Percentiles rank a stretch among this genome's conserved stretches.
Evolutionary conservation across 2,797 vertebrate genomes (phyloP).

Genomic region (Rhinogobio ventralis): DNA sequence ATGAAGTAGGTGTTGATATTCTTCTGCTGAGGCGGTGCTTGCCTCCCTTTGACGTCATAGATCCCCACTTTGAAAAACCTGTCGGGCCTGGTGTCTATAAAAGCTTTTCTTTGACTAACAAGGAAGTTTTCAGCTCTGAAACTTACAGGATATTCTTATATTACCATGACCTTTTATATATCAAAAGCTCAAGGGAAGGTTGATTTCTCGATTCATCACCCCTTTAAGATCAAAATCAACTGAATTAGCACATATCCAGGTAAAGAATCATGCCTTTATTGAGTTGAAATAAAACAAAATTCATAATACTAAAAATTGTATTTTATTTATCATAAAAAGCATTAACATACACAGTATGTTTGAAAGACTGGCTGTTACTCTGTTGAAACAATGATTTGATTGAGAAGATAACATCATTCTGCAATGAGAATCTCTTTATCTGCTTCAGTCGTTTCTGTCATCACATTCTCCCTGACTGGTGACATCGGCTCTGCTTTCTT

Average conservation of each 20-base stretch:
- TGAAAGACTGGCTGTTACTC: slow-evolving; percentile 41
- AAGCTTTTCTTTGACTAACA: too few relatives aligned
- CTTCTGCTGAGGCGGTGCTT: too few relatives aligned
- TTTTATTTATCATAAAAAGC: slow-evolving; percentile 15
- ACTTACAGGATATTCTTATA: too few relatives aligned
- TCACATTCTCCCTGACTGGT: slow-evolving; percentile 83
- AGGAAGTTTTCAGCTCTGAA: too few relatives aligned
- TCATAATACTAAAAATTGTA: background rate
- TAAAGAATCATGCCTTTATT: slow-evolving; percentile 28
- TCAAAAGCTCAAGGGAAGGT: too few relatives aligned
- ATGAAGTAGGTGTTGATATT: too few relatives aligned
- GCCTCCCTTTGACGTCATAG: too few relatives aligned
- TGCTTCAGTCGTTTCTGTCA: slow-evolving; percentile 47
- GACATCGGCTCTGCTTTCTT: slow-evolving; percentile 82
- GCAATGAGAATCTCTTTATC: slow-evolving; percentile 7
- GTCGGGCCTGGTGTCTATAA: too few relatives aligned
- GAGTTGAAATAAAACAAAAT: slow-evolving; percentile 22
- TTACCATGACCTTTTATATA: too few relatives aligned
- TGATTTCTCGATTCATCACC: too few relatives aligned
- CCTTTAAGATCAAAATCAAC: background rate
- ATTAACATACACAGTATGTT: slow-evolving; percentile 72
- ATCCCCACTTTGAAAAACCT: too few relatives aligned
- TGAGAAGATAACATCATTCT: slow-evolving; percentile 11
- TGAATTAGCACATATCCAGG: background rate
- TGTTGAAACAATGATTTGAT: background rate